Conservation (phyloP, 2,113 vertebrate genomes). For the Pampusana beccarii region DNA sequence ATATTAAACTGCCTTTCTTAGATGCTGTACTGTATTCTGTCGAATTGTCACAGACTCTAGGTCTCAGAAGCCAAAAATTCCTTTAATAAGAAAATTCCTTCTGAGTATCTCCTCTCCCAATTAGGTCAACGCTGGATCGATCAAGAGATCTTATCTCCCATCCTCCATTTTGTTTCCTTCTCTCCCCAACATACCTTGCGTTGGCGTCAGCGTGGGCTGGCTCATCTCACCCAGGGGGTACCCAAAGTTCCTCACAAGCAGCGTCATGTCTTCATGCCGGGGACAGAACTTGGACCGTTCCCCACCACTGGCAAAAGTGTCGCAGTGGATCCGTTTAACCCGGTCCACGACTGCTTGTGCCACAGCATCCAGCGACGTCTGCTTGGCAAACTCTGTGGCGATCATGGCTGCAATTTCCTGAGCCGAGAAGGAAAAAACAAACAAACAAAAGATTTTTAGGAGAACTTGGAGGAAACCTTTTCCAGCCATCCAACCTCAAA, state of each 20-base stretch:
- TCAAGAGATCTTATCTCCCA: background rate
- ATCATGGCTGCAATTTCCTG: conserved; percentile 98
- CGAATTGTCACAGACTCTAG: background rate
- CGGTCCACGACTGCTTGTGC: conserved; percentile 96
- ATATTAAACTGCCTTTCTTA: background rate
- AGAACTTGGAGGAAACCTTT: background rate
- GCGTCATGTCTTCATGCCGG: conserved; percentile 95
- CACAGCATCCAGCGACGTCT: conserved; percentile 87
- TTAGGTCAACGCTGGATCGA: background rate
- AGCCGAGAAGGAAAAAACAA: background rate
- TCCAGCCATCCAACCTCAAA: background rate
- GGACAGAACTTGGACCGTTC: conserved; percentile 88
- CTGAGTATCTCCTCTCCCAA: background rate
- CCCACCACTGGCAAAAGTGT: conserved; percentile 89
- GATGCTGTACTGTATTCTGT: background rate
- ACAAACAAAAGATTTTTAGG: background rate
- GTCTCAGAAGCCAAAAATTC: background rate
- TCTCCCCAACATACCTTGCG: conserved; percentile 80
- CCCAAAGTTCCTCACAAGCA: conserved; percentile 93
- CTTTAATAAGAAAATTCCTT: background rate
- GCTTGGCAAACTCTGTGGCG: conserved; percentile 93
- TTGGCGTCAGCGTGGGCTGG: conserved; percentile 82
- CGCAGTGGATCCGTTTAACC: conserved; percentile 90
- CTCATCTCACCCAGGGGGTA: conserved; percentile 85
- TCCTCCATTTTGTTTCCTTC: background rate